Percentiles rank a stretch among this genome's conserved stretches.
These are phyloP conservation scores for Pteruthius melanotis DNA, from an alignment of 2,113 vertebrate species.

Conservation along the genomic window DNA sequence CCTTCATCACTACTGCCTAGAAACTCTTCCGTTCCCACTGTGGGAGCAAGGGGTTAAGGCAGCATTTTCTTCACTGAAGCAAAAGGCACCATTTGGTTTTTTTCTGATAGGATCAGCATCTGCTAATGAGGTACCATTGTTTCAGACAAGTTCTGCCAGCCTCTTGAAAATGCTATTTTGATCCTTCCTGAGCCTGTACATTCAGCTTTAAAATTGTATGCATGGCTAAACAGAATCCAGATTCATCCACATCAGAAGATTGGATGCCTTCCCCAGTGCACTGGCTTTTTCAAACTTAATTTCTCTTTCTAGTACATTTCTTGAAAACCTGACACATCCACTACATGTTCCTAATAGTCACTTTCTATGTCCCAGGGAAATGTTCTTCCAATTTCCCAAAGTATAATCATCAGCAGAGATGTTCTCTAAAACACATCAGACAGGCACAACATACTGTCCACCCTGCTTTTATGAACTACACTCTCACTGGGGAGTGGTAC, in stretches of 20 bases:
- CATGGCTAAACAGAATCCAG: neutral
- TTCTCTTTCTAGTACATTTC: neutral
- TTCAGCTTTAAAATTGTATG: neutral
- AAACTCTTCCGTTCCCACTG: neutral
- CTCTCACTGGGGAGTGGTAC: neutral
- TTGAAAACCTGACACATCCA: slow-evolving; percentile 19
- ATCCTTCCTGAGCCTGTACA: neutral
- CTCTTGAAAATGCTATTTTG: neutral
- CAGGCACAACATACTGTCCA: neutral
- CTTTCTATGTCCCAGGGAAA: neutral
- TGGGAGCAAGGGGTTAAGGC: neutral
- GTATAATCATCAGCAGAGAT: slow-evolving; percentile 21
- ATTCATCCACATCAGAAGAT: neutral
- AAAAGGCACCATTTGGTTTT: neutral
- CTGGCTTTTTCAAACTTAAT: neutral
- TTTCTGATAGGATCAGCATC: neutral
- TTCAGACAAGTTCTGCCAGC: neutral
- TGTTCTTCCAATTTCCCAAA: slow-evolving; percentile 33
- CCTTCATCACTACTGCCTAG: neutral
- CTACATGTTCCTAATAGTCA: neutral
- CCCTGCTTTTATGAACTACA: neutral
- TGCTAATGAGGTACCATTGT: neutral
- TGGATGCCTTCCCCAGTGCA: neutral
- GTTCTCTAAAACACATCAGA: slow-evolving; percentile 12
- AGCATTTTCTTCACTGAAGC: neutral